Conservation (phyloP, 2,113 vertebrate species). For the Bettongia penicillata region DNA sequence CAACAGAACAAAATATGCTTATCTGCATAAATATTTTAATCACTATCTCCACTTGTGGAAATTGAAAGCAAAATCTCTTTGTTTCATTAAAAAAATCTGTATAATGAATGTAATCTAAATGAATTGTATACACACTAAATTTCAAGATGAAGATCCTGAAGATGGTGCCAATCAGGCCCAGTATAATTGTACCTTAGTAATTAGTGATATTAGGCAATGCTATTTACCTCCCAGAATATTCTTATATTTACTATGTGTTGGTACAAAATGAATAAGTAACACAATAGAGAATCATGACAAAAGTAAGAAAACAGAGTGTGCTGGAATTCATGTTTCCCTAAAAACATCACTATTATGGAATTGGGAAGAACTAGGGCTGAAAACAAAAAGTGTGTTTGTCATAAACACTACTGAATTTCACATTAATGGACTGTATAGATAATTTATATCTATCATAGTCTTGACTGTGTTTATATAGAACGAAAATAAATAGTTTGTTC, state of each 20-base stretch:
- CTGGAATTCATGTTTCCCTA: conserved; percentile 37
- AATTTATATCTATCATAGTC: conserved; percentile 29
- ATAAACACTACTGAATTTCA: conserved; percentile 39
- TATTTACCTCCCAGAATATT: conserved; percentile 64
- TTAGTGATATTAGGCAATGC: conserved; percentile 63
- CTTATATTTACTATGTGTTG: conserved; percentile 55
- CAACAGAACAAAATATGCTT: conserved; percentile 67
- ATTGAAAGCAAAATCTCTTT: conserved; percentile 55
- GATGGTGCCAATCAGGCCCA: conserved; percentile 59
- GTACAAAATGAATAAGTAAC: conserved; percentile 53
- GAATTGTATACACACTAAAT: conserved; percentile 68
- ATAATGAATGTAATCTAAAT: conserved; percentile 77
- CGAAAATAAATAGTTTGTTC: conserved; percentile 29
- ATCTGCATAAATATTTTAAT: conserved; percentile 76
- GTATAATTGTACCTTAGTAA: conserved; percentile 67
- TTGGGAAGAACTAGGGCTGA: conserved; percentile 30
- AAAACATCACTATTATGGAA: conserved; percentile 34
- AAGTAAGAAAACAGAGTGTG: conserved; percentile 40
- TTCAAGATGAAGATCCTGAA: conserved; percentile 60
- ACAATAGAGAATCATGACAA: conserved; percentile 53
- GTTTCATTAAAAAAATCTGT: conserved; percentile 69
- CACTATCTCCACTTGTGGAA: conserved; percentile 67
- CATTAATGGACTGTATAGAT: background rate
- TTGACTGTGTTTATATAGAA: conserved; percentile 29
- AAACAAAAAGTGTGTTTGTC: conserved; percentile 39